These are phyloP conservation scores for Frankliniella intonsa DNA, from an alignment of 2,888 invertebrate genomes.

Conservation along the genomic window DNA sequence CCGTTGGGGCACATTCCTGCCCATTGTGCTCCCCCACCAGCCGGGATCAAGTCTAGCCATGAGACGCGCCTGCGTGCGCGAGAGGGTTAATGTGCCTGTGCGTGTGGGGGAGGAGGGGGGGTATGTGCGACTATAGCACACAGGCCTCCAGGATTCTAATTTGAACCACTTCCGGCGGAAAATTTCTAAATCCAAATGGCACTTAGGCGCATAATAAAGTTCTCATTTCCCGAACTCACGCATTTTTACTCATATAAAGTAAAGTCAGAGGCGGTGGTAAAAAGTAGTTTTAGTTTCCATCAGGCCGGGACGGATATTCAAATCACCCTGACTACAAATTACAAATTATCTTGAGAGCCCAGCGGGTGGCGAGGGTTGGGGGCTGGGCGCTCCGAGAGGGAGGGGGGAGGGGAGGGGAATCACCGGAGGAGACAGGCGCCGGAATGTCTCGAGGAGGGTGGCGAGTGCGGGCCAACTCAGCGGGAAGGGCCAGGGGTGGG, in stretches of 20 bases:
- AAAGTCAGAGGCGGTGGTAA: neutral
- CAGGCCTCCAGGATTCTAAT: too few species aligned
- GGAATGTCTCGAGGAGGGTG: constrained; percentile 6
- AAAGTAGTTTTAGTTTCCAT: neutral
- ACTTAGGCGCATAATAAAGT: too few species aligned
- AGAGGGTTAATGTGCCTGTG: neutral
- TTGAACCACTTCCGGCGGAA: too few species aligned
- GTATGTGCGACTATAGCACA: too few species aligned
- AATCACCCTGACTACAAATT: constrained; percentile 19
- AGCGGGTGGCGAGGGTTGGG: neutral
- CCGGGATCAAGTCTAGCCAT: constrained; percentile 5
- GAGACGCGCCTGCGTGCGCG: neutral
- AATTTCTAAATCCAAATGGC: too few species aligned
- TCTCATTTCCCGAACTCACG: neutral
- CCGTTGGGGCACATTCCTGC: constrained; percentile 12
- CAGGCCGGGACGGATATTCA: neutral
- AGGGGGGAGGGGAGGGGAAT: neutral
- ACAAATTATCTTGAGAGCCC: constrained; percentile 4
- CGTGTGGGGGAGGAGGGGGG: neutral
- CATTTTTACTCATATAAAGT: neutral
- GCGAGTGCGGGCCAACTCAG: neutral
- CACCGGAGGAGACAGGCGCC: neutral
- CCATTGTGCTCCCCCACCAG: constrained; percentile 2
- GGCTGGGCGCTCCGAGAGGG: neutral
- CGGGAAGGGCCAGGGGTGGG: neutral